Evolutionary conservation across 2,888 invertebrate species (phyloP).

Genomic region (Calameuta idolon): DNA sequence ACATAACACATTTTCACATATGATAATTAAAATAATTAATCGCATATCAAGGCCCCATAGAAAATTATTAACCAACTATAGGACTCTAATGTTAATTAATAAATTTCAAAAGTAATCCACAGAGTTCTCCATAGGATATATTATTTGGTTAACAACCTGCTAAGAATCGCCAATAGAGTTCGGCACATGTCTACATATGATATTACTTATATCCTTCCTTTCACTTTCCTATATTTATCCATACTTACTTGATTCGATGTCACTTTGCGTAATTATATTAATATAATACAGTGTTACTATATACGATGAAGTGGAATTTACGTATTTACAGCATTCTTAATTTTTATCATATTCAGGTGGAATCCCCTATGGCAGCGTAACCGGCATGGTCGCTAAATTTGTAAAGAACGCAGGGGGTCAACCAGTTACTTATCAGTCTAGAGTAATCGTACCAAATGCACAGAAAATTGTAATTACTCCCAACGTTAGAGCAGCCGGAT

Average conservation of each 20-base stretch:
- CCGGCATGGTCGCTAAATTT: conserved; percentile 71
- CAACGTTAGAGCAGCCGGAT: conserved; percentile 41
- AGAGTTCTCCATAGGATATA: background rate
- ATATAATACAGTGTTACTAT: background rate
- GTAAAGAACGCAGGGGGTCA: conserved; percentile 37
- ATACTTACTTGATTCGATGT: background rate
- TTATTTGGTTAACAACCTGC: background rate
- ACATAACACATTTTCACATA: background rate
- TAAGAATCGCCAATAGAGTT: background rate
- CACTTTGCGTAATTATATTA: background rate
- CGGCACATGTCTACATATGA: conserved; percentile 3
- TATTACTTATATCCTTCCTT: conserved; percentile 2
- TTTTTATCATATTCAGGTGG: conserved; percentile 67
- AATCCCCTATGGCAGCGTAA: conserved; percentile 74
- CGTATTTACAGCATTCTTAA: background rate
- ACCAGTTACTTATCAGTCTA: background rate
- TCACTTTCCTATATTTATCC: conserved; percentile 28
- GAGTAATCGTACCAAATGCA: background rate
- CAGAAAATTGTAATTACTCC: conserved; percentile 38
- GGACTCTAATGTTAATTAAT: background rate
- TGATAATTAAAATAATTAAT: background rate
- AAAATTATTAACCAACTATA: background rate
- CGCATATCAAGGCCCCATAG: background rate
- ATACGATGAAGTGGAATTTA: background rate
- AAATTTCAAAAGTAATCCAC: background rate